Base-by-base conservation (phyloP, 2,888 invertebrate genomes). In the Gymnoscelis rufifasciata region DNA sequence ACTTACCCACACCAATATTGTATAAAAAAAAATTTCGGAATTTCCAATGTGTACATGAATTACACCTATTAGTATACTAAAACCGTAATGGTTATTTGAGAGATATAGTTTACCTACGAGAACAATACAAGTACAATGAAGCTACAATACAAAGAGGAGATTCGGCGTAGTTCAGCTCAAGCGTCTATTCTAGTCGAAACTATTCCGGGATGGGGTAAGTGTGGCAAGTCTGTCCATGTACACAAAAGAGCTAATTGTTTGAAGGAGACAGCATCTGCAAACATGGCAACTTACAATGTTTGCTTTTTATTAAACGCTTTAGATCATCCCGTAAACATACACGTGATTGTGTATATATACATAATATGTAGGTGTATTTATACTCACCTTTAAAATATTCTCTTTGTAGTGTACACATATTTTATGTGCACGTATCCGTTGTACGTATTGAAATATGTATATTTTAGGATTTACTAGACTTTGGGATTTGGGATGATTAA, bases 211-310 rank as follows among this genome's bases (percentile, higher is more conserved):
- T 58, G 65, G 64, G 58, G 56, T 57, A 65, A 70, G 66, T 66
- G 65, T 64, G 64, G 70, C 67, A 69, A 71, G 72, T 68, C 66
- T 65, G 63, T 56, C 59, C 62, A 65, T 68, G 74, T 71, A 75
- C 72, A 79, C 74, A 77, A 72, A 71, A 68, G 64, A 75, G 77
- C 69, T 79, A 78, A 79, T 79, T 78, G 77, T 78, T 76, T 72
- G 66, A 65, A 56, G 59, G 64, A 66, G 67, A 69, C 69, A 66
- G 69, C 70, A 67, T 68, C 68, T 61, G 67, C 62, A 74, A 78
- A 77, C 74, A 75, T 52, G 54, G 59, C 59, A 66, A 66, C 68
- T 19, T 67, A 53, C 57, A 51, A 47, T 73, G 74, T 74, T 71
- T 68, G 62, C 60, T 64, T 72, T 74, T 71, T 73, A 67, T 66